Base-by-base conservation (phyloP, 2,797 vertebrate species). In the Chelmon rostratus region DNA sequence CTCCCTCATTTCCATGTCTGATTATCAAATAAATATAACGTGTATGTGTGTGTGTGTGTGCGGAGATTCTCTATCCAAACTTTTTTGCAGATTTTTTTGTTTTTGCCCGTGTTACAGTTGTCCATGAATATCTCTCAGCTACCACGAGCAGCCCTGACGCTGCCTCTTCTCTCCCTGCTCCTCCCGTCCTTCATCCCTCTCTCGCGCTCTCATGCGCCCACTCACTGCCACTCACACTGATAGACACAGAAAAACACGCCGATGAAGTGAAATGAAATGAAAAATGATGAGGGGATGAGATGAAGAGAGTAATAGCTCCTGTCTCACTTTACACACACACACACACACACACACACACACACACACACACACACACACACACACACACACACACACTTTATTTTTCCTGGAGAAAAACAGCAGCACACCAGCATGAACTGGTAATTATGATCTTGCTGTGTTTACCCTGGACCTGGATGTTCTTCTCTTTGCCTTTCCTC, bases 221-320 rank as follows among this genome's bases (percentile, higher is more conserved):
- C 88, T 86, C 81, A 78, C 74, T 78, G 77, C 85, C 83, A 87
- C 87, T 91, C 88, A 82, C 50, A 44, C 69, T 69, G 81, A 89
- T 81, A 66, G 85, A 79, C 56, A 66, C 37, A 50, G 52, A 85
- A 88, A 86, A 91, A 83, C 73, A 88, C 70, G 76, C 57, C 25
- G 79, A 81, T 83, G 76, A 89, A 85, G 71, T 84, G 79, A 85
- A 87, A 83, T 76, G 47, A 76, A 85, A 86, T 52, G 71, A 82
- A 83, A 85, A 74, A 73, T n/a, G 23, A 79, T 58, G 70, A 85
- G 78, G 68, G 81, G 69, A 88, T 56, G 62, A 61, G 62, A 69
- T 67, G 76, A 74, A 54, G 71, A 74, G 61, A 76, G 81, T 76
- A 82, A 84, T 65, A 66, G 73, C 63, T 67, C 25, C 46, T 19